Percentiles rank a stretch among this genome's conserved stretches.
phyloP scores from a whole-genome alignment of 2,113 vertebrate genomes.

The Rhizomys pruinosus region DNA sequence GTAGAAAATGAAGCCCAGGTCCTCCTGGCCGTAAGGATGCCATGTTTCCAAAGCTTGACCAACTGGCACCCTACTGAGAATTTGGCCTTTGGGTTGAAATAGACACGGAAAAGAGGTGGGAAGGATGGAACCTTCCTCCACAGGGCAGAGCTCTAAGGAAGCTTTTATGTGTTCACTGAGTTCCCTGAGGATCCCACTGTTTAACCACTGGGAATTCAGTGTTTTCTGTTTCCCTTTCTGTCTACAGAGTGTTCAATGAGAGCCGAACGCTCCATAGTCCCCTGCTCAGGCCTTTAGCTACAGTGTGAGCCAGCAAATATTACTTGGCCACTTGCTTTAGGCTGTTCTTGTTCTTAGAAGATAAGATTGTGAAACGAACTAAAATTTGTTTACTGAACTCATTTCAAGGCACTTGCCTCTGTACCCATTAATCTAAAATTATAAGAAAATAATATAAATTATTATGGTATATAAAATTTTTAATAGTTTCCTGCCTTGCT shows the following conservation, averaged over 20 bases:
- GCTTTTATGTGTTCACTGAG: not conserved
- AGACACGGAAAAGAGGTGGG: not conserved
- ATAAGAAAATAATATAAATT: not conserved
- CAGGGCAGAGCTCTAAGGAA: not conserved
- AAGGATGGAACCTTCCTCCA: not conserved
- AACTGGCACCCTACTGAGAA: not conserved
- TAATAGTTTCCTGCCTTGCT: not conserved
- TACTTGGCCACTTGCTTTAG: not conserved
- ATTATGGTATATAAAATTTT: not conserved
- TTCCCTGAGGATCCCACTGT: not conserved
- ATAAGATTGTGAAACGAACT: conserved; percentile 18
- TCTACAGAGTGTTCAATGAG: not conserved
- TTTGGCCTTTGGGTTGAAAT: not conserved
- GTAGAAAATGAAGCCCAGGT: not conserved
- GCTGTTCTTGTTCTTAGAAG: not conserved
- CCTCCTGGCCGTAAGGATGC: not conserved
- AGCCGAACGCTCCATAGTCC: conserved; percentile 2
- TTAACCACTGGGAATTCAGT: not conserved
- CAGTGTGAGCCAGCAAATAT: not conserved
- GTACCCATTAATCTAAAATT: not conserved
- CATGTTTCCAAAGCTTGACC: no score
- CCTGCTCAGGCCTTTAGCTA: not conserved
- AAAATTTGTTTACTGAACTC: not conserved
- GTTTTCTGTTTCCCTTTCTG: not conserved
- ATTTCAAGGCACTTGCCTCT: not conserved